Evolutionary conservation across 1,140 invertebrate species (phyloP), one percentile per base, ranked within the genome.

Genomic region (Cydia pomonella): DNA sequence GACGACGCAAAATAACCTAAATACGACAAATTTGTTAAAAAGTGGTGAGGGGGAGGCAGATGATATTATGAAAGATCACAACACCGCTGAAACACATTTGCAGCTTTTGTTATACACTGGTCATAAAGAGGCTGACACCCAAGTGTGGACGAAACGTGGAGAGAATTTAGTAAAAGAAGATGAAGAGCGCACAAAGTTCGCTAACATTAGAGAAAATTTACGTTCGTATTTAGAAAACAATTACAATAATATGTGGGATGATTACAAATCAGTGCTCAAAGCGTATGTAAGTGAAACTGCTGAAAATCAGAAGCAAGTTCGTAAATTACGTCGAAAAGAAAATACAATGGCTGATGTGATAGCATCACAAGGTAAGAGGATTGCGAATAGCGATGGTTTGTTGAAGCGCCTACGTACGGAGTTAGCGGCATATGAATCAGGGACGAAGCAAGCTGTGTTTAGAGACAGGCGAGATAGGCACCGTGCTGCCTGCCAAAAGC

Each of bases 261-360:
- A 88, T 69, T 93, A 90, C 81, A 92, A 92, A 77, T 75, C 84
- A 62, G 88, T 92, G n/a, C 79, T 93, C 13, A 90, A 86, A 81
- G 73, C 81, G 21, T 93, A 93, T 72, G 80, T 93, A 4, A 29
- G 77, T 18, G 83, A 79, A 71, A 93, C 91, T 10, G 87, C 88
- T 33, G 88, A 90, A 21, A 93, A 90, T 79, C 91, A 91, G 76
- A 93, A 92, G 76, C 75, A 85, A 69, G 84, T 89, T 10, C 86
- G 91, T 33, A 90, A 85, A 82, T 80, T 93, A 53, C 84, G 89
- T 1, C 80, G 77, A n/a, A 93, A 93, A 81, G 91, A 92, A 81
- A 91, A 89, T 77, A 78, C 90, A 62, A 93, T 93, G 90, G 86
- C 90, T 27, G 91, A 92, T 73, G 90, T 93, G 41, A 93, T 93